phyloP scores from a whole-genome alignment of 2,888 invertebrate species.

The Chironomus tentans region DNA sequence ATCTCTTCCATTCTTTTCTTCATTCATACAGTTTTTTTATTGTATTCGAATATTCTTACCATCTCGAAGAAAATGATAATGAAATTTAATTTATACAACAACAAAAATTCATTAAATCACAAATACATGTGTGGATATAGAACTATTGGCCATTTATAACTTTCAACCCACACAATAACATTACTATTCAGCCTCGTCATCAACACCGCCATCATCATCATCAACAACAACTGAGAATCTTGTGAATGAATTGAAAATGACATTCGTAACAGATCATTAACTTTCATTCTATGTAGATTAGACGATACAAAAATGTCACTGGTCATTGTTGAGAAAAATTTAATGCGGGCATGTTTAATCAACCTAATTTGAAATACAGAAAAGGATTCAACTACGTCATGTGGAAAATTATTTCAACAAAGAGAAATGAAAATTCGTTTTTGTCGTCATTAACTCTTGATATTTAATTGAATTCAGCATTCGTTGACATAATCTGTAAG shows the following conservation, averaged over 20 bases:
- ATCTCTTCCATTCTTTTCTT: not conserved
- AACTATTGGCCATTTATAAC: not conserved
- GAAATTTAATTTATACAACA: not conserved
- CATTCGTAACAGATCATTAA: slow-evolving; percentile 25
- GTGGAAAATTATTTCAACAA: not conserved
- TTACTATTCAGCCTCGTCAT: not conserved
- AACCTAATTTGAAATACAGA: not conserved
- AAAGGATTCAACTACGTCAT: not conserved
- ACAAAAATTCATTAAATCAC: not conserved
- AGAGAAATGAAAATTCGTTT: not conserved
- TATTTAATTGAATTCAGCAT: not conserved
- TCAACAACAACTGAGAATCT: too few relatives aligned
- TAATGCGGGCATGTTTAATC: not conserved
- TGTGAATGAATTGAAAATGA: not conserved
- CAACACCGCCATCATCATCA: not conserved
- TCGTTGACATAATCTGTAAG: not conserved
- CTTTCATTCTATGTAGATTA: not conserved
- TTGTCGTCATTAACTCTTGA: not conserved
- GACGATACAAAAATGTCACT: not conserved
- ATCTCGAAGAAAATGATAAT: not conserved
- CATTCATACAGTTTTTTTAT: too few relatives aligned
- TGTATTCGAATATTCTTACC: not conserved
- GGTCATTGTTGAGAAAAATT: not conserved
- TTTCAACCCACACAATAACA: not conserved
- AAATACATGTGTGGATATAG: not conserved